Base-by-base conservation (phyloP, 2,113 vertebrate species). In the Eonycteris spelaea region DNA sequence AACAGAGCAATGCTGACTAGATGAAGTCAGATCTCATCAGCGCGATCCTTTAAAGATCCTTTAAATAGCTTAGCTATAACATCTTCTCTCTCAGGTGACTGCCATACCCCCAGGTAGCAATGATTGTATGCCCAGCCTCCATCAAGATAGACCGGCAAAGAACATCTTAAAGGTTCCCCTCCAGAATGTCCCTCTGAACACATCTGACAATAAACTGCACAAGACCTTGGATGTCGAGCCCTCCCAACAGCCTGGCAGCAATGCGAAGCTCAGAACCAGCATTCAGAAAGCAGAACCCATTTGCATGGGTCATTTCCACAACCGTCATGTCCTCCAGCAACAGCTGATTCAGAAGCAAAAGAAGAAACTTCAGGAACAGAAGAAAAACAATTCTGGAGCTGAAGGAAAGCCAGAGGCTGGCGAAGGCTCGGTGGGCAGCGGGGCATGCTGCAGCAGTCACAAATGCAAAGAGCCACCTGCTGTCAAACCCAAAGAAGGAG, bases 351-450 rank as follows among this genome's bases (percentile, higher is more conserved):
- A 98, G 22, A 98, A 99, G 94, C 99, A 99, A 95, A 99, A 97
- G 93, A 98, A 97, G 95, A 99, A 99, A 94, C 98, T 99, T 96
- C 98, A 98, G 97, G 99, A 99, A 95, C 99, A 99, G 97, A 98
- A 99, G 92, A 98, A 99, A 99, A 90, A 97, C 99, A 94, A 99
- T 99, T 84, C 92, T 97, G 18, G 98, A 94, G 53, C 98, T 99
- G 92, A 99, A 98, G 96, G 97, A 98, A 97, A 97, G 98, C 86
- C 99, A 99, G 97, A 98, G 97, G 35, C 91, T 98, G 86, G 97
- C 97, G 61, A 98, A 97, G 89, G 93, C 98, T 35, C 97, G 90
- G 97, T 98, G 98, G 97, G 98, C 99, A 68, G 91, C 94, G 43
- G 91, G 98, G 89, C 97, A 71, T 90, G 92, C 96, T 15, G 22